These are phyloP conservation scores for Cyphomyrus discorhynchus DNA, from an alignment of 2,113 vertebrate species.

Conservation along the genomic window DNA sequence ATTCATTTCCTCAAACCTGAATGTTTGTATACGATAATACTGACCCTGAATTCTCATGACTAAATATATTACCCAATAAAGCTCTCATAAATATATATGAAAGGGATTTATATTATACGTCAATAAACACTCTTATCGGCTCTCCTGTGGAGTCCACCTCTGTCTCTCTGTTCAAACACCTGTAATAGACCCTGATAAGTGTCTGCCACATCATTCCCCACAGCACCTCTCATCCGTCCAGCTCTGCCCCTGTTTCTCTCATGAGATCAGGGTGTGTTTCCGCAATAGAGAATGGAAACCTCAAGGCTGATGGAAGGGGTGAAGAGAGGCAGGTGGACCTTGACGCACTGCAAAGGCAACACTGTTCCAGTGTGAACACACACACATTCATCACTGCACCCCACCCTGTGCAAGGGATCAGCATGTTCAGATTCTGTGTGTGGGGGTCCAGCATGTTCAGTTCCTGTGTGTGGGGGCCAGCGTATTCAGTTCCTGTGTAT, in stretches of 20 bases:
- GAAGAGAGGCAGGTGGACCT: conserved; percentile 52
- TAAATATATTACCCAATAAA: background rate
- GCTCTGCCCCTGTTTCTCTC: conserved; percentile 7
- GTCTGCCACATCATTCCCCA: background rate
- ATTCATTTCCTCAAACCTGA: background rate
- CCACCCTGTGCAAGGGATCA: background rate
- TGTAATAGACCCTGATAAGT: background rate
- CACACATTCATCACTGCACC: conserved; percentile 34
- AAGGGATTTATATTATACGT: background rate
- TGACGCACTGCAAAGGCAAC: conserved; percentile 40
- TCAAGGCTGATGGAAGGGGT: conserved; percentile 14
- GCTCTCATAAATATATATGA: background rate
- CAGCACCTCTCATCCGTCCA: background rate
- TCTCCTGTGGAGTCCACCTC: background rate
- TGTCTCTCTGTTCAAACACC: conserved; percentile 9
- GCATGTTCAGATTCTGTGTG: background rate
- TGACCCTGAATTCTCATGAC: conserved; percentile 39
- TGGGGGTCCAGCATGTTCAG: background rate
- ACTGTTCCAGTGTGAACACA: conserved; percentile 49
- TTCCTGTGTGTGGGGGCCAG: background rate
- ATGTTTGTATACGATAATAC: background rate
- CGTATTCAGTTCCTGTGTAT: no score
- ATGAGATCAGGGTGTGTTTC: conserved; percentile 9
- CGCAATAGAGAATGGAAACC: background rate
- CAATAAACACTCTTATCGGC: background rate